Base-by-base conservation (phyloP, 2,113 vertebrate species). In the Donacobius atricapilla region DNA sequence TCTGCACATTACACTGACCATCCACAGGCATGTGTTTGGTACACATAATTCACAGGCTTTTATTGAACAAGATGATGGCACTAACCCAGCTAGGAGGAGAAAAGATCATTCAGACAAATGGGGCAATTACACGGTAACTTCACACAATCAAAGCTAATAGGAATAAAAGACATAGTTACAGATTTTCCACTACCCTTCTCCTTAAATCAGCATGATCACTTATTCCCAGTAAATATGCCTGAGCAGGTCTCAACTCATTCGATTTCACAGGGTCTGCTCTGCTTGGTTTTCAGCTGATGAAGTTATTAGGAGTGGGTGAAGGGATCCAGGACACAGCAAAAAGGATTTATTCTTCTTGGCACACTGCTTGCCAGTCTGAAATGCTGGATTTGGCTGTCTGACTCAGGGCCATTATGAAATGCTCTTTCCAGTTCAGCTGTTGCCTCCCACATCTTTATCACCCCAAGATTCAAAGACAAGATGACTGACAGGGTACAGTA, bases 381-480 rank as follows among this genome's bases (percentile, higher is more conserved):
- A 90, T 57, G 76, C 90, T 95, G 89, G 83, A 91, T 95, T 96
- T 96, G 92, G 94, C 91, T 91, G 83, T 66, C 92, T 96, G 96
- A 97, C 72, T 97, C 95, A 96, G 92, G 93, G 82, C 86, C 94
- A 96, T 96, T 95, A 96, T 45, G 89, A 93, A 95, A 80, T 78
- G 86, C 83, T 93, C 86, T 87, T 97, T 95, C 94, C 89, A 94
- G 94, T 92, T 96, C 93, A 96, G 86, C 86, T 95, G 87, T 68
- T 95, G 83, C 94, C 96, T 96, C 96, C 96, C 82, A 95, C 94
- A 83, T 70, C 66, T 93, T 95, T 85, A 90, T 81, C 95, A 92
- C 85, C 91, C 93, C 88, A 61, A 92, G 69, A 89, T 39, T 87
- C 86, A 90, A 89, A 79, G 86, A 85, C 60, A 94, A 85, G 77